Evolutionary conservation across 2,888 invertebrate genomes (phyloP).

Genomic region (Zygothrica quintamaculata): DNA sequence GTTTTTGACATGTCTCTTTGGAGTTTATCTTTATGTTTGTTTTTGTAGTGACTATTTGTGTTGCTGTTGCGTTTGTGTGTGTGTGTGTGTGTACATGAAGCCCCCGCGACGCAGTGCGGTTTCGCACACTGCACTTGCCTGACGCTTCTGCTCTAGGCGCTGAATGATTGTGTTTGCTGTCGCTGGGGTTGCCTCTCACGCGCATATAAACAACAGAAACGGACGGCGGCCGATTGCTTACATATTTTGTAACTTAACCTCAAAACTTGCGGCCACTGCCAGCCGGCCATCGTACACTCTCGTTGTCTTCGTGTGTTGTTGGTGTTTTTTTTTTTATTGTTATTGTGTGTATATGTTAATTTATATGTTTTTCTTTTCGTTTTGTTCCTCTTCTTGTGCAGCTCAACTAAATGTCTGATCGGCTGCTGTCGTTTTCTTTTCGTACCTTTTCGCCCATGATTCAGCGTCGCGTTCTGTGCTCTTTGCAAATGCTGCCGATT

Average conservation of each 20-base stretch:
- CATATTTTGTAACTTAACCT: conserved; percentile 77
- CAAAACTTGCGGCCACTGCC: conserved; percentile 63
- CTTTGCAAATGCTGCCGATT: conserved; percentile 41
- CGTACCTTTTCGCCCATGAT: conserved; percentile 71
- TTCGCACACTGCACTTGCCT: conserved; percentile 61
- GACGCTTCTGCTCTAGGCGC: conserved; percentile 8
- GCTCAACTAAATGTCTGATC: no score
- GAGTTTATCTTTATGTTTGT: conserved; percentile 76
- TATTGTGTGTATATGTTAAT: conserved; percentile 59
- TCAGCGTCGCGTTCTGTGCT: conserved; percentile 58
- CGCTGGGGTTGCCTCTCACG: conserved; percentile 48
- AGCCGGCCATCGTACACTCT: conserved; percentile 53
- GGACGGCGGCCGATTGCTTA: conserved; percentile 55
- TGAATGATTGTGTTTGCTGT: conserved; percentile 23
- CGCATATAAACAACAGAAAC: conserved; percentile 46
- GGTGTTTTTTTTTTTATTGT: conserved; percentile 22
- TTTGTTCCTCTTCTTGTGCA: conserved; percentile 13
- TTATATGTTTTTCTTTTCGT: conserved; percentile 57
- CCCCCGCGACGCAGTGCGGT: conserved; percentile 49
- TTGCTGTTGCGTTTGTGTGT: no score
- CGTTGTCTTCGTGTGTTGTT: conserved; percentile 10
- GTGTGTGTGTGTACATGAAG: conserved; percentile 30
- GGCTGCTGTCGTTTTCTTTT: conserved; percentile 49
- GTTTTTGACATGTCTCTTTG: conserved; percentile 71
- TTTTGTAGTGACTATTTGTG: conserved; percentile 55